A percentile compares a stretch with the other conserved stretches of the same genome.
These are phyloP conservation scores for Diadumene lineata DNA, from an alignment of 92 coral and sea anemone species.

Conservation along the genomic window DNA sequence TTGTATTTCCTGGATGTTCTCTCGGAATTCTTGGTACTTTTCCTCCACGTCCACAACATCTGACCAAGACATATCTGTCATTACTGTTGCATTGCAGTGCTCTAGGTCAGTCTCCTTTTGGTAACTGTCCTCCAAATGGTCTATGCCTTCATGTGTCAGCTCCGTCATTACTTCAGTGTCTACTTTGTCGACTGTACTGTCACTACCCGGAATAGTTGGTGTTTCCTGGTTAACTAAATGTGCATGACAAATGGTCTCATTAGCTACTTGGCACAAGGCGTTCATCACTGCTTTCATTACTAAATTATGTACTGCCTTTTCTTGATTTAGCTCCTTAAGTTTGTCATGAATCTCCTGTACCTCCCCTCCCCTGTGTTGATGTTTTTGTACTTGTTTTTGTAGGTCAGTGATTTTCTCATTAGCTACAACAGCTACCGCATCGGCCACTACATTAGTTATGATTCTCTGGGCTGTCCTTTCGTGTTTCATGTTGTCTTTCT, in stretches of 20 bases:
- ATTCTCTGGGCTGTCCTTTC: constrained; percentile 7
- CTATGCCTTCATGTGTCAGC: constrained; percentile 43
- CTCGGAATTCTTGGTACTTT: constrained; percentile 25
- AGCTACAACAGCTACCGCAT: neutral
- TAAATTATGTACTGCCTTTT: neutral
- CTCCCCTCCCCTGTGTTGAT: neutral
- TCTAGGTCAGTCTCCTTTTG: neutral
- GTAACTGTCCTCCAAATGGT: constrained; percentile 32
- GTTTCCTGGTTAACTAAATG: too few relatives aligned
- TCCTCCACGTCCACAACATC: constrained; percentile 31
- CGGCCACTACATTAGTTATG: neutral
- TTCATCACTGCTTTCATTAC: neutral
- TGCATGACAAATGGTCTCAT: neutral
- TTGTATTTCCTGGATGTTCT: constrained; percentile 25
- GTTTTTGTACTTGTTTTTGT: neutral
- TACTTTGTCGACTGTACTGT: neutral
- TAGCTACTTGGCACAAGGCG: neutral
- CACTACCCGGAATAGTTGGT: too few relatives aligned
- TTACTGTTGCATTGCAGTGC: constrained; percentile 27
- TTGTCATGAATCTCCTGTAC: neutral
- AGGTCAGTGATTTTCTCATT: neutral
- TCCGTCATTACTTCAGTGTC: constrained; percentile 59
- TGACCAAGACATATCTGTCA: constrained; percentile 44
- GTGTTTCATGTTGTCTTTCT: neutral
- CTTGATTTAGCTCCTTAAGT: neutral